These are phyloP conservation scores for Dromiciops gliroides DNA, from an alignment of 2,113 vertebrate genomes.

Conservation along the genomic window DNA sequence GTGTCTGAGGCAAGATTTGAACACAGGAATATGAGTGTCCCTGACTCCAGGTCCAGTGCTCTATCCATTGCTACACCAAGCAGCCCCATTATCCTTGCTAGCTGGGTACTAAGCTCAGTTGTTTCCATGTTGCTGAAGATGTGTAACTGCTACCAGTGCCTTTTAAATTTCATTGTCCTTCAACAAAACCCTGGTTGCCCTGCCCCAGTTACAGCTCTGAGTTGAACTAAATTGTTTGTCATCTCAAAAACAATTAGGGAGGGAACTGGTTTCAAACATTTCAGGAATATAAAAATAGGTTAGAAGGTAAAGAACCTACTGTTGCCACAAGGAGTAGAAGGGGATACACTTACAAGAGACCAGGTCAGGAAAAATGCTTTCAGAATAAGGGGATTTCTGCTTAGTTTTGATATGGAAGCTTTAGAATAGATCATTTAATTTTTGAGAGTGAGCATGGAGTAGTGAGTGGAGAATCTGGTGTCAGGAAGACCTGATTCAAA, in stretches of 20 bases:
- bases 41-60: background rate
- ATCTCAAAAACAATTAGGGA: background rate
- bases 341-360: background rate
- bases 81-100: background rate
- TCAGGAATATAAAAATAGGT: background rate
- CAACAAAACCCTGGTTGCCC: background rate
- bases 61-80: background rate
- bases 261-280: background rate
- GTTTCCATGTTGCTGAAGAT: background rate
- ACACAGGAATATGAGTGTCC: background rate
- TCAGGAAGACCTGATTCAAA: background rate
- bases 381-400: background rate
- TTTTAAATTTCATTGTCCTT: background rate
- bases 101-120: background rate
- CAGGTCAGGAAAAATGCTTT: background rate
- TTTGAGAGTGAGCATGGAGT: background rate
- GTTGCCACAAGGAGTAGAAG: background rate
- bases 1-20: background rate
- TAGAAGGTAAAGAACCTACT: background rate
- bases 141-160: background rate
- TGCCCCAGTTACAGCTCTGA: background rate
- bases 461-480: background rate
- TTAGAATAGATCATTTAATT: background rate
- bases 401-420: background rate
- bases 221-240: background rate